phyloP scores from a whole-genome alignment of 1,140 invertebrate genomes.

The Drosophila santomea region DNA sequence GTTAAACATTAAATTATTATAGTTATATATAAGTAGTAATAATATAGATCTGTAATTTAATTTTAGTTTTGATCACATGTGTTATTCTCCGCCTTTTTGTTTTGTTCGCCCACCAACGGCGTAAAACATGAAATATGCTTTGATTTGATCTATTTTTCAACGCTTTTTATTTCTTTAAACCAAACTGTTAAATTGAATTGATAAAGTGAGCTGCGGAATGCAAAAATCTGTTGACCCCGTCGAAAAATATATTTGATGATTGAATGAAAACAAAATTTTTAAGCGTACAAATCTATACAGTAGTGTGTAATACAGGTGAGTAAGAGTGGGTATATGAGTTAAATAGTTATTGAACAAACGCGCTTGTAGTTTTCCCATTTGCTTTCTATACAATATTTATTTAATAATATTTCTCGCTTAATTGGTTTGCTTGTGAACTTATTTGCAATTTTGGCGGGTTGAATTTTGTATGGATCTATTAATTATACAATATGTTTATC shows the following conservation, averaged over 20 bases:
- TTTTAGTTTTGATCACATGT: slow-evolving; percentile 79
- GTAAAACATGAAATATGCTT: slow-evolving; percentile 42
- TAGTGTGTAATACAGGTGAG: slow-evolving; percentile 36
- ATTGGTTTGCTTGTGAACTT: slow-evolving; percentile 61
- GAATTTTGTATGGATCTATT: slow-evolving; percentile 69
- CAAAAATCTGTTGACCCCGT: background rate
- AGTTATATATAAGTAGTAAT: slow-evolving; percentile 59
- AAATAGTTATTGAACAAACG: slow-evolving; percentile 30
- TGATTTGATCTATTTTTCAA: slow-evolving; percentile 11
- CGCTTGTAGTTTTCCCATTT: slow-evolving; percentile 16
- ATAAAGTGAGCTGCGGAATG: slow-evolving; percentile 21
- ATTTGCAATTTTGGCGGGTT: slow-evolving; percentile 71
- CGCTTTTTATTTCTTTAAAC: slow-evolving; percentile 15
- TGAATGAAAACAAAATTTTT: slow-evolving; percentile 45
- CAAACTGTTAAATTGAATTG: slow-evolving; percentile 21
- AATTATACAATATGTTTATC: slow-evolving; percentile 52
- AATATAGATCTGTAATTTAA: slow-evolving; percentile 66
- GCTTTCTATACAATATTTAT: slow-evolving; percentile 39
- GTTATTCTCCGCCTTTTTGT: slow-evolving; percentile 58
- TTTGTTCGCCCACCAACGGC: slow-evolving; percentile 23
- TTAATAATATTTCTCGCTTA: slow-evolving; percentile 37
- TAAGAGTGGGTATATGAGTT: slow-evolving; percentile 35
- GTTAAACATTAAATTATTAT: slow-evolving; percentile 64
- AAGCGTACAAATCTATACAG: slow-evolving; percentile 36
- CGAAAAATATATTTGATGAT: slow-evolving; percentile 17